A percentile compares a stretch with the other conserved stretches of the same genome.
These are phyloP conservation scores for Ateles fusciceps DNA, from an alignment of 2,797 vertebrate species.

Conservation along the genomic window DNA sequence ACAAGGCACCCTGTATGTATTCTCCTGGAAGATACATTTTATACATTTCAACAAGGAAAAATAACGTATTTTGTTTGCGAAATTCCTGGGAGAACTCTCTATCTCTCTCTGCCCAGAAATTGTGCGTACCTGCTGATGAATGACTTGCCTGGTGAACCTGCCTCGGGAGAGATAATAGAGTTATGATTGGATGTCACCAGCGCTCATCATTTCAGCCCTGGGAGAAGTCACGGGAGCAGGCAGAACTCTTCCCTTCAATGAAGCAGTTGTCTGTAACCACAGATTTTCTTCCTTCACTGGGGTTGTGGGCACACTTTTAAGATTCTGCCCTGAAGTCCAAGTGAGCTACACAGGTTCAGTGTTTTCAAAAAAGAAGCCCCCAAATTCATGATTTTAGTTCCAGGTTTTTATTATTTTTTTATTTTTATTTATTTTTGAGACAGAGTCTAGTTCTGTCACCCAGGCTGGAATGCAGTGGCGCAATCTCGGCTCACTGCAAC, in stretches of 20 bases:
- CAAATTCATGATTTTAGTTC: neutral
- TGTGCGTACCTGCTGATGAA: neutral
- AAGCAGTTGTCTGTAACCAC: neutral
- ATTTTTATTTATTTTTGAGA: neutral
- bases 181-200: neutral
- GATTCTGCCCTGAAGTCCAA: neutral
- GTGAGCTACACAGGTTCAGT: neutral
- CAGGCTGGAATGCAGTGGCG: neutral
- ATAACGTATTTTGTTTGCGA: neutral
- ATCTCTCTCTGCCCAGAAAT: conserved; percentile 1
- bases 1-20: neutral
- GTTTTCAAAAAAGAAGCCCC: neutral
- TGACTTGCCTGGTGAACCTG: neutral
- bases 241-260: neutral
- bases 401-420: neutral
- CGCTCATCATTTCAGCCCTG: neutral
- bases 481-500: neutral
- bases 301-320: neutral
- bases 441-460: neutral
- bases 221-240: neutral
- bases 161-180: neutral
- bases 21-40: neutral
- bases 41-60: conserved; percentile 19
- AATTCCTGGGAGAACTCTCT: conserved; percentile 7
- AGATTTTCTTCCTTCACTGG: neutral